Evolutionary conservation across 2,113 vertebrate genomes (phyloP), one percentile per base, ranked within the genome.

Genomic region (Pseudorhombus dupliciocellatus): DNA sequence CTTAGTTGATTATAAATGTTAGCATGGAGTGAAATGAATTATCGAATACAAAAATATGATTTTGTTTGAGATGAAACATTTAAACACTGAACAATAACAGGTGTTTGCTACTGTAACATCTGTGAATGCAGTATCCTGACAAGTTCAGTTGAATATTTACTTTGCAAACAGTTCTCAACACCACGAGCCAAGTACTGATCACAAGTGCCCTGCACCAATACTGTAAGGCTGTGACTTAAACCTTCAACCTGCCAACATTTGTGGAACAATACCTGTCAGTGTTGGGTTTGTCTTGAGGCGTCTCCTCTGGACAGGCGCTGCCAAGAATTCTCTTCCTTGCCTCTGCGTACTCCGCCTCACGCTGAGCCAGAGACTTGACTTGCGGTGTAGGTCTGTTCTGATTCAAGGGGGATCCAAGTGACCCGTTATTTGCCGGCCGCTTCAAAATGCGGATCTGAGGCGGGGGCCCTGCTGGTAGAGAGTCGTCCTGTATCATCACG

Each of bases 381-480:
- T 96, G 97, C 18, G 95, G 92, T 6, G 94, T 88, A 0, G 97
- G 97, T 25, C 96, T 91, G 88, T 85, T 95, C 88, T 94, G 91
- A 0, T 92, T 91, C 85, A 86, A 65, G 61, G 94, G 84, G 1
- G 85, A 95, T 68, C 93, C 95, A 28, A 97, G 85, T 5, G 95
- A 94, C 0, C 97, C 97, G 80, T 99, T 98, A 88, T 88, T 97
- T 0, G 95, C 92, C 7, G 98, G 97, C 73, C 98, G 93, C 92
- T 99, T 99, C 31, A 99, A 86, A 92, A 99, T 99, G 75, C 98
- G 95, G 80, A 98, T 98, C 91, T 98, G 97, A 1, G 97, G 96
- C 25, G 95, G 95, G 0, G 96, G 96, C 0, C 95, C 96, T 0
- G 94, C 67, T 7, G 96, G 96, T 28, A 96, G 94, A 71, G 96